Evolutionary conservation across 2,888 invertebrate genomes (phyloP), one percentile per base, ranked within the genome.

Genomic region (Noctua janthina): DNA sequence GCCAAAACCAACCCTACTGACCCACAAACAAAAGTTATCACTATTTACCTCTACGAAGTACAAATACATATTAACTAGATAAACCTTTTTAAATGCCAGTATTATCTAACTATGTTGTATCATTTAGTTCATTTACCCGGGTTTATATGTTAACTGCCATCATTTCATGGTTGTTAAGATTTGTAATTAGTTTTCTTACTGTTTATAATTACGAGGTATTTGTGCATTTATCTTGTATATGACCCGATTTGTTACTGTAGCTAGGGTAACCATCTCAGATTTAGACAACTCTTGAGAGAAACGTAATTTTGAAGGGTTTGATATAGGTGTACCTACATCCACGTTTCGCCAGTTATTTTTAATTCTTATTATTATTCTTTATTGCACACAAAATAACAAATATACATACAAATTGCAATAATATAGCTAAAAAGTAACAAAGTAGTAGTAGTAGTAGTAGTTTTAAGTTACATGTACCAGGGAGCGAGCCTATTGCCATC

Each of bases 101-200:
- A 78, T 82, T 76, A 82, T 76, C 79, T 87, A 79, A 71, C 71
- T n/a, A 67, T 67, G 62, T 81, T 77, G 49, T 69, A 80, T 62
- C 67, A 59, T 69, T 51, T 70, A 43, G 49, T 67, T 66, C 46
- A 74, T 81, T 87, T 69, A 76, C 68, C 51, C 20, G 62, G 78
- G 49, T 82, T 82, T 83, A 68, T 81, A 87, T 80, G 81, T 82
- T 81, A 81, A 85, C 67, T 54, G n/a, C 69, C n/a, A 39, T 80
- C 62, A 83, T 90, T 90, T 85, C 87, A 89, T 83, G 88, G 83
- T 35, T 84, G 71, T 90, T 89, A 88, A 72, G 17, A 77, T 72
- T 79, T 67, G 23, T 81, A 86, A 89, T 89, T 78, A 85, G 71
- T 80, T 81, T 56, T 59, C 23, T 76, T 81, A 80, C 79, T 79